These are phyloP conservation scores for Pollenia griseotomentosa DNA, from an alignment of 2,888 invertebrate species.

Conservation along the genomic window DNA sequence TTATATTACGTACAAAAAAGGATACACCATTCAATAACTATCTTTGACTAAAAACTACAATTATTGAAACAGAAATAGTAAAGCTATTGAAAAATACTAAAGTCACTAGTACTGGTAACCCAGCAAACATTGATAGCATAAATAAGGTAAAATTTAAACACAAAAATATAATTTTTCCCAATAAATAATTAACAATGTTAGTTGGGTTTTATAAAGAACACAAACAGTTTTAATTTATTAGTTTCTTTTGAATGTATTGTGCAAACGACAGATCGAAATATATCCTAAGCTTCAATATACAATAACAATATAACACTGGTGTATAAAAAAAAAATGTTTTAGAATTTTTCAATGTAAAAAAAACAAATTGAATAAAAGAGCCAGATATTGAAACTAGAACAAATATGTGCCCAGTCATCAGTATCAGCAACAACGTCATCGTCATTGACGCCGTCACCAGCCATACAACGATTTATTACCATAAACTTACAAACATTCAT, in stretches of 20 bases:
- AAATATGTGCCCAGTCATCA: constrained; percentile 59
- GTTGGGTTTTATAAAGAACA: background rate
- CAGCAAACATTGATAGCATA: no score
- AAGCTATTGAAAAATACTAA: no score
- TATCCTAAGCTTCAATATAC: background rate
- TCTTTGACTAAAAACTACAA: no score
- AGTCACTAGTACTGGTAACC: no score
- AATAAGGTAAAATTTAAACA: no score
- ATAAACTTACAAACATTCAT: background rate
- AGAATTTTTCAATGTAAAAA: no score
- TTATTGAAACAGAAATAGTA: no score
- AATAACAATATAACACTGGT: background rate
- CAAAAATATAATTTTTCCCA: no score
- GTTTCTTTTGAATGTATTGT: constrained; percentile 27
- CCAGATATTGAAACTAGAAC: constrained; percentile 51
- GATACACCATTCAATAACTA: no score
- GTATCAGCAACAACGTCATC: constrained; percentile 19
- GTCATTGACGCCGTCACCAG: constrained; percentile 29
- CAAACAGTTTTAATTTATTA: constrained; percentile 17
- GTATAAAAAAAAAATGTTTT: no score
- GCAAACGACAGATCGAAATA: background rate
- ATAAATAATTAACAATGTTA: no score
- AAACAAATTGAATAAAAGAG: background rate
- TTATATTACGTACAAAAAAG: no score
- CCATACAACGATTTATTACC: constrained; percentile 29